These are phyloP conservation scores for Oligia strigilis DNA, from an alignment of 2,888 invertebrate species.

Conservation along the genomic window DNA sequence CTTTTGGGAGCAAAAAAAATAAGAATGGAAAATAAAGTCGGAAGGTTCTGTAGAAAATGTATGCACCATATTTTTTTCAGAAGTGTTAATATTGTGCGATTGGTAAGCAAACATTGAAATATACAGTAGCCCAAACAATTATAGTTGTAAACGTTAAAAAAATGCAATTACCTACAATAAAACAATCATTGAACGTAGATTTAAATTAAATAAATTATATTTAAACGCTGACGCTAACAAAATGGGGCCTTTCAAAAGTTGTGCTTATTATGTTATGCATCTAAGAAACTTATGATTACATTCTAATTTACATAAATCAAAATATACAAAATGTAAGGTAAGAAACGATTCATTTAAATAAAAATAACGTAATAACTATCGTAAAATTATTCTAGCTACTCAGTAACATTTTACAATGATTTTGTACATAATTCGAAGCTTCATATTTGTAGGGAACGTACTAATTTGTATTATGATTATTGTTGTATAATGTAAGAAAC, in stretches of 20 bases:
- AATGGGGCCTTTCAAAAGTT: conserved; percentile 60
- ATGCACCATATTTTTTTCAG: conserved; percentile 33
- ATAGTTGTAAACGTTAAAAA: not conserved
- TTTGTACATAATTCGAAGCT: conserved; percentile 88
- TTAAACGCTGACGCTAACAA: conserved; percentile 28
- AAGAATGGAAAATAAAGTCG: not conserved
- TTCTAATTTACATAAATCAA: conserved; percentile 60
- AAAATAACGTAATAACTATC: conserved; percentile 62
- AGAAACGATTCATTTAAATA: conserved; percentile 55
- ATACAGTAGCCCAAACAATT: conserved; percentile 14
- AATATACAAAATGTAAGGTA: conserved; percentile 66
- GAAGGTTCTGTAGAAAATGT: not conserved
- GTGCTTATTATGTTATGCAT: conserved; percentile 47
- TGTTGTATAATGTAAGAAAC: conserved; percentile 51
- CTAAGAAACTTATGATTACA: conserved; percentile 58
- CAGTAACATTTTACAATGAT: conserved; percentile 80
- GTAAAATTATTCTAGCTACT: conserved; percentile 86
- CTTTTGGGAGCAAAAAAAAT: not conserved
- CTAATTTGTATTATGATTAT: conserved; percentile 66
- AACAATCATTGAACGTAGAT: not conserved
- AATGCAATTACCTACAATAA: not conserved
- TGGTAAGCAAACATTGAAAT: conserved; percentile 21
- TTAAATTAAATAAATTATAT: conserved; percentile 8
- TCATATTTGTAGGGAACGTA: conserved; percentile 75
- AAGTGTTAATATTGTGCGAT: conserved; percentile 47